Base-by-base conservation (phyloP, 2,797 vertebrate species). In the Diplodus puntazzo region DNA sequence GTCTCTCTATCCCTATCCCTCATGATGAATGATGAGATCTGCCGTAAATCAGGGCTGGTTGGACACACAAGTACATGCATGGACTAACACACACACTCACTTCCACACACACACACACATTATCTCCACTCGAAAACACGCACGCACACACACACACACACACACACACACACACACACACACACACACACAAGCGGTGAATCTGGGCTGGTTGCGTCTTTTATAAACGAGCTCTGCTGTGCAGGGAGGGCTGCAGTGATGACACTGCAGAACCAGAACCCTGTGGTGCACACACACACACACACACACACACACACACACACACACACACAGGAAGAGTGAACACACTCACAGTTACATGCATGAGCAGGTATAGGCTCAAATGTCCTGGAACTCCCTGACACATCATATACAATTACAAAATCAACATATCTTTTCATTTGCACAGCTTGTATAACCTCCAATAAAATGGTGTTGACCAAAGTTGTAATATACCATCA, bases 171-270 rank as follows among this genome's bases (percentile, higher is more conserved):
- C 62, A 69, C 64, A 39, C 45, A 48, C 62, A 20, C 54, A 49
- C 55, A 57, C 55, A 45, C 25, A 6, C 46, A 61, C 0, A 46
- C 3, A 71, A 55, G 20, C 2, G 7, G 67, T 69, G 79, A 84
- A 87, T 90, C 79, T 87, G 80, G 78, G 85, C 83, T 90, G 68
- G 87, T 88, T 82, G 82, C 62, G 70, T 77, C 69, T 84, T 87
- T 92, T 88, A 88, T 92, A 93, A 91, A 92, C 48, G 83, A 91
- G 90, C 84, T 86, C 87, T 87, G 89, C 83, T 87, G 77, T 88
- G 83, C 86, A 88, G 89, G 84, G 81, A 90, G 81, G 80, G 73
- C 84, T 80, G 84, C 82, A 78, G 79, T 87, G 88, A 90, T 93
- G 92, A 92, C 45, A 67, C 88, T 87, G 91, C 92, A 92, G 73